Evolutionary conservation across 2,797 vertebrate genomes (phyloP).

Genomic region (Lepus oiostolus): DNA sequence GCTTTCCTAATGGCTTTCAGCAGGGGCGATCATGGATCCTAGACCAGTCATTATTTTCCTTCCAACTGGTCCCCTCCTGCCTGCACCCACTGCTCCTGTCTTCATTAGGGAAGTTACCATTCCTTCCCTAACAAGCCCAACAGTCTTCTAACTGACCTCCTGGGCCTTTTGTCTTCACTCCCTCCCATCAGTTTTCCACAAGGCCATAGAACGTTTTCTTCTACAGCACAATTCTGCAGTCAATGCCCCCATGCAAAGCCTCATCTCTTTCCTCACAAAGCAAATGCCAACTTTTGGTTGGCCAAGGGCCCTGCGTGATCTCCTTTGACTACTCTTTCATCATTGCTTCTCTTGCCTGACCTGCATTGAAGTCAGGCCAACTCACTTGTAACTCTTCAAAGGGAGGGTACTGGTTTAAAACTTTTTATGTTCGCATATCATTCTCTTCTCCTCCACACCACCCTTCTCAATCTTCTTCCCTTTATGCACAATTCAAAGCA

Average conservation of each 20-base stretch:
- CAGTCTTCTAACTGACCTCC: not conserved
- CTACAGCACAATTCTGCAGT: not conserved
- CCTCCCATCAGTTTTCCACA: not conserved
- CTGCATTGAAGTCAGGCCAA: not conserved
- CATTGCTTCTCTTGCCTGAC: not conserved
- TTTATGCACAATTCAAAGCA: not conserved
- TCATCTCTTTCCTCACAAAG: not conserved
- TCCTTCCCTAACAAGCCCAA: not conserved
- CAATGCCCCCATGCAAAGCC: not conserved
- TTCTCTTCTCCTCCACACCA: not conserved
- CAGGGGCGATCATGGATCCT: not conserved
- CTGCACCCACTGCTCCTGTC: not conserved
- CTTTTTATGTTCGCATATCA: not conserved
- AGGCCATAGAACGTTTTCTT: not conserved
- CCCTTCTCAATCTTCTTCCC: not conserved
- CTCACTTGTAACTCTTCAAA: not conserved
- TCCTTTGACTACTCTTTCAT: not conserved
- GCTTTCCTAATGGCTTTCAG: slow-evolving; percentile 30
- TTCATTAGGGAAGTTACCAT: not conserved
- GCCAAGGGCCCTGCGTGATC: accelerated
- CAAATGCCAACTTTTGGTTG: not conserved
- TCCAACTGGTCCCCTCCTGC: not conserved
- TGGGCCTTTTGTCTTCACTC: not conserved
- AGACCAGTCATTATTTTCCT: slow-evolving; percentile 1
- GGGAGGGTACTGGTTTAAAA: not conserved